Base-by-base conservation (phyloP, 2,888 invertebrate species). In the Pegoplata infirma region DNA sequence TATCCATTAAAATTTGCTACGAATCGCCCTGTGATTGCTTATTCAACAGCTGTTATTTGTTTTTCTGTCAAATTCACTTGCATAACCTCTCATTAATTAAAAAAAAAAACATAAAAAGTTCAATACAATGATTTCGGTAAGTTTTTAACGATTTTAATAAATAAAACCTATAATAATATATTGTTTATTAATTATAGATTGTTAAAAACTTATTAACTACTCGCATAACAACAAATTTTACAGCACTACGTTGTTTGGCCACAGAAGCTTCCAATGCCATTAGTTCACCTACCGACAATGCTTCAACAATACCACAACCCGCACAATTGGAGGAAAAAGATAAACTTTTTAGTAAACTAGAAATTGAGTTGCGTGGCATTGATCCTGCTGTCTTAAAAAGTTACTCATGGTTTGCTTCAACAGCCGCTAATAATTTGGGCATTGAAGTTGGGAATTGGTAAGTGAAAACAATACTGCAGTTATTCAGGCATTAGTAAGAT, bases 311-410 rank as follows among this genome's bases (percentile, higher is more conserved):
- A 3, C 8, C 46, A 12, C 1, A 47, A 32, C 8, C 59, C 17
- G 12, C 8, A 47, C 61, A 76, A 10, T 12, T 72, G n/a, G 67
- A 47, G 0, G 86, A 88, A 55, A 84, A 85, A 21, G 97, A 97
- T 85, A 95, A 94, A 88, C 91, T 98, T 44, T 98, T 93, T 85
- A 95, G 94, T 89, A 92, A 92, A 83, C 90, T 98, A 7, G 95
- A 96, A 88, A 87, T 98, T 74, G 98, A 98, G 91, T 91, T 97
- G 83, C 92, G 94, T 86, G 95, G 97, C 14, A 94, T 97, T 85
- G 98, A 98, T 88, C 93, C 93, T 1, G 95, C 95, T 0, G 97
- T 98, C 0, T 89, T 98, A 19, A 92, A 94, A 80, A 98, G 98
- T 90, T 99, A 97, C 87, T 93, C 94, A 12, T 93, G 93, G 91